Evolutionary conservation across 2,888 invertebrate genomes (phyloP), one percentile per base, ranked within the genome.

Genomic region (Dysmachus trigonus): DNA sequence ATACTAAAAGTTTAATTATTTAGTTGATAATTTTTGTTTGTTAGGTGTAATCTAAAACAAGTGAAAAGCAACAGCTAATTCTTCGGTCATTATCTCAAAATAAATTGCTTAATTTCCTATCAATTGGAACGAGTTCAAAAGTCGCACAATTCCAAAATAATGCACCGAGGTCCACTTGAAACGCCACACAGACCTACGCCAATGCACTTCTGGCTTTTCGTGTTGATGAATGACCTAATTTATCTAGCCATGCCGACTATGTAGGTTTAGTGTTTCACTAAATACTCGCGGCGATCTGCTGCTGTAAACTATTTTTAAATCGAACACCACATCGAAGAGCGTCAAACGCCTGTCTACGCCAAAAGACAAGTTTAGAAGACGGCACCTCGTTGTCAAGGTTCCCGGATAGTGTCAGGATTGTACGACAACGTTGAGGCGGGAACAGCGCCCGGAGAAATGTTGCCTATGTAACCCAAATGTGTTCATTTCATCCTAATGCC

Each of bases 141-240:
- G 18, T 62, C 62, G 62, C 62, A 62, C 62, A 62, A 10, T 62
- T 81, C 81, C 81, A 81, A 53, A 81, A 53, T 62, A 62, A 62
- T 62, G 62, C 62, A 62, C 0, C 51, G 18, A 51, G 51, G 62
- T 62, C 62, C 62, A 62, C 27, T 27, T 27, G 22, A 62, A 62
- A 62, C 2, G 62, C 62, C 27, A 27, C 10, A 7, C 0, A n/a
- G 35, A 85, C 76, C 85, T 53, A 85, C 85, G 85, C 85, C 85
- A 85, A 73, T 85, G 85, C 18, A 31, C 30, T 30, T 53, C 35
- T 51, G 51, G 51, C 74, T 85, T 51, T n/a, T 33, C 33, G 30
- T 38, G 76, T 33, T 35, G 72, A 83, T 83, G 53, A 77, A 76
- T 85, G 85, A 85, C 85, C 85, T 77, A 85, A 85, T 74, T 85